These are phyloP conservation scores for Athalia circularis DNA, from an alignment of 2,888 invertebrate genomes.

Conservation along the genomic window DNA sequence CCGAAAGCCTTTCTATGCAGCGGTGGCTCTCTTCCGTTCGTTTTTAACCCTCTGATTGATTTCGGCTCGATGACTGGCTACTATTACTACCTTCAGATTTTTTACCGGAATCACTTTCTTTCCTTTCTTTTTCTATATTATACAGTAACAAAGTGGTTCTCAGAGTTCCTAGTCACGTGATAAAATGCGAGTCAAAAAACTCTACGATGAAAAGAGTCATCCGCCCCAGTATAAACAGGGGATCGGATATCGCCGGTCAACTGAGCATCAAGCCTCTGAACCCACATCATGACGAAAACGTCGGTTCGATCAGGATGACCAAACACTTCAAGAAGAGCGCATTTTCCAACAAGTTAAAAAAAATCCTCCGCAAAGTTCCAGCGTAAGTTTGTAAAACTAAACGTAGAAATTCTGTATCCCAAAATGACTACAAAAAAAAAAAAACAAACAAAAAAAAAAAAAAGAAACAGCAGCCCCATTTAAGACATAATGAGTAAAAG, in stretches of 20 bases:
- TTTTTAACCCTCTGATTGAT: too few relatives aligned
- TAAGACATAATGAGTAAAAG: too few relatives aligned
- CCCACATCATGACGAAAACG: not conserved
- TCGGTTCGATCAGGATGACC: not conserved
- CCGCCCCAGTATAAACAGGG: not conserved
- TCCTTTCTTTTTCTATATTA: not conserved
- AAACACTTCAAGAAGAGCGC: not conserved
- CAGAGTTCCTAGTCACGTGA: constrained; percentile 20
- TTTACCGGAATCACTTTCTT: not conserved
- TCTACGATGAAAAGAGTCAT: not conserved
- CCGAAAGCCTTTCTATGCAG: too few relatives aligned
- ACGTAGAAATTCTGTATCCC: not conserved
- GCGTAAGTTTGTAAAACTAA: not conserved
- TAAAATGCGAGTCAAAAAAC: constrained; percentile 26
- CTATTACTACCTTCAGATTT: too few relatives aligned
- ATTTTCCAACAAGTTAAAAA: constrained; percentile 27
- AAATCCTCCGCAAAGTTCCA: constrained; percentile 24
- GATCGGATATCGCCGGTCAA: not conserved
- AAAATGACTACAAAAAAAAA: too few relatives aligned
- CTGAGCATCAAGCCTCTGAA: constrained; percentile 8
- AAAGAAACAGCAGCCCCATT: too few relatives aligned
- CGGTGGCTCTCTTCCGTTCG: too few relatives aligned
- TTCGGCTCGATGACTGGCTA: too few relatives aligned
- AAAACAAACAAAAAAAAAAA: too few relatives aligned
- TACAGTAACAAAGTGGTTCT: not conserved